phyloP scores from a whole-genome alignment of 2,888 invertebrate species.

The Drosophila mercatorum region DNA sequence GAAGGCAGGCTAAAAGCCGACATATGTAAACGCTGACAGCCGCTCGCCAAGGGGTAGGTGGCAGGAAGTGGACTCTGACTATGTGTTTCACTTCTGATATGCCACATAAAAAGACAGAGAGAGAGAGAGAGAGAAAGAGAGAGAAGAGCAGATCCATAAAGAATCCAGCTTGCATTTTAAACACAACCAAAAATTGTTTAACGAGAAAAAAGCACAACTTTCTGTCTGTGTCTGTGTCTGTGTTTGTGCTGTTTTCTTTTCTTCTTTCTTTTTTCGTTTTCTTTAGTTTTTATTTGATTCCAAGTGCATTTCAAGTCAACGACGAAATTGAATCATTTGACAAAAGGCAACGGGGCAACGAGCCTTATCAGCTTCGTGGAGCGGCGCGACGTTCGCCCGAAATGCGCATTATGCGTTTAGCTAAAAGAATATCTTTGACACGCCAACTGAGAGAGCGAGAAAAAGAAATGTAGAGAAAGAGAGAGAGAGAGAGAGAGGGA shows the following conservation, averaged over 20 bases:
- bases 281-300: conserved; percentile 22
- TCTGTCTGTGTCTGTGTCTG: not conserved
- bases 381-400: conserved; percentile 40
- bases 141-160: conserved; percentile 6
- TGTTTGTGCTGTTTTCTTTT: not conserved
- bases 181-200: conserved; percentile 52
- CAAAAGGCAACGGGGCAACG: conserved; percentile 57
- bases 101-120: conserved; percentile 11
- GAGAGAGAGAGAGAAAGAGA: not conserved
- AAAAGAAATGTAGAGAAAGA: not conserved
- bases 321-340: conserved; percentile 79
- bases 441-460: not conserved
- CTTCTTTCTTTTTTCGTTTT: not conserved
- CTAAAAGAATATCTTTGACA: conserved; percentile 47
- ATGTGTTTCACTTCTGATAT: conserved; percentile 43
- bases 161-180: conserved; percentile 44
- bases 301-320: conserved; percentile 70
- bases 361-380: conserved; percentile 59
- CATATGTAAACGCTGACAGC: conserved; percentile 69
- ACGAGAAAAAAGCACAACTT: conserved; percentile 41
- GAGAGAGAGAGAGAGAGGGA: not conserved
- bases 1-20: conserved; percentile 56
- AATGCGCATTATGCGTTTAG: conserved; percentile 77
- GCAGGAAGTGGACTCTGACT: conserved; percentile 23
- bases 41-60: conserved; percentile 17